Base-by-base conservation (phyloP, 2,888 invertebrate species). In the Ptychoptera contaminata region DNA sequence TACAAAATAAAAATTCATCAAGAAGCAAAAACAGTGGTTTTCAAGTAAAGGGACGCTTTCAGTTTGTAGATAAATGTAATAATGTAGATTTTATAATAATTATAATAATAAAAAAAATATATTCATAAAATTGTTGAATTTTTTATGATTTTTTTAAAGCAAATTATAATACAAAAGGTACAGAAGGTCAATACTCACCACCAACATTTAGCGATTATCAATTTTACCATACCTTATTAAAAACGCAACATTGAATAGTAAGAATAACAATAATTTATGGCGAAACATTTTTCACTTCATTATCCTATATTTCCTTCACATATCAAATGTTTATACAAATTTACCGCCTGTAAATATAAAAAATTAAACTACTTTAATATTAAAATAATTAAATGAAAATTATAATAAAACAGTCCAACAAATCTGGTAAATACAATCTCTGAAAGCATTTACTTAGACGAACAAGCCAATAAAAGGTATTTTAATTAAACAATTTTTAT, bases 271-370 rank as follows among this genome's bases (percentile, higher is more conserved):
- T 48, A 76, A 76, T 47, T 70, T 74, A 14, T 78, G 82, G 62
- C 86, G 88, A n/a, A n/a, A 45, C 77, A 79, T 47, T 79, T 90
- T 67, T 94, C 94, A 44, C 94, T 94, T 1, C 80, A 86, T 47
- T 96, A 93, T 72, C 96, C 96, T 55, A 83, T 84, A 56, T 96
- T 96, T 67, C 93, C 94, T 15, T 84, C 83, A 63, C 87, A 91
- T 63, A 79, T 88, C 57, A 77, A 82, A 58, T 94, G 93, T 67
- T 77, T 85, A 47, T 91, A 88, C 68, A 79, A 83, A 59, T 86
- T 96, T 62, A 77, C 56, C 93, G 92, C 44, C 80, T 84, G 85
- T 85, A 53, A 40, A 50, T 49, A 39, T 10, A 11, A 16, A 36
- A n/a, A 30, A 4, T 40, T n/a, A n/a, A n/a, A n/a, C n/a, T n/a